Evolutionary conservation across 2,888 invertebrate species (phyloP).

Genomic region (Oxyteleia sp.): DNA sequence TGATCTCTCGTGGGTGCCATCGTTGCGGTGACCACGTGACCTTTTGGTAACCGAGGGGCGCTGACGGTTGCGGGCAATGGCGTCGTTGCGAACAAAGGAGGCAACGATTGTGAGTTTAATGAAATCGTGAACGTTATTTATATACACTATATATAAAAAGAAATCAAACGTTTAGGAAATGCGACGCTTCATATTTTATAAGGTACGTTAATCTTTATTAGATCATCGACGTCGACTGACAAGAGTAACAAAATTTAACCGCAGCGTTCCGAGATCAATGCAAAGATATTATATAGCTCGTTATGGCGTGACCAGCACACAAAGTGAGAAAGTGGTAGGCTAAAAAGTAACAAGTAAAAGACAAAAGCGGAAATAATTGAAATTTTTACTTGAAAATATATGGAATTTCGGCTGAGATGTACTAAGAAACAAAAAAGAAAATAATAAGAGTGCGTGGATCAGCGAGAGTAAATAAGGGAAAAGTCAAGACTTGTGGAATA

Average conservation of each 20-base stretch:
- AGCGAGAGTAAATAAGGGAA: slow-evolving; percentile 52
- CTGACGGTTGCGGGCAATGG: slow-evolving; percentile 12
- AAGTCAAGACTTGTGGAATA: slow-evolving; percentile 74
- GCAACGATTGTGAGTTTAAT: slow-evolving; percentile 59
- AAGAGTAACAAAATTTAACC: slow-evolving; percentile 75
- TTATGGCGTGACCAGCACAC: slow-evolving; percentile 68
- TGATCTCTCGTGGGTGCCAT: slow-evolving; percentile 17
- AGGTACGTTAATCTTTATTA: slow-evolving; percentile 78
- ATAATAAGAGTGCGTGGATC: slow-evolving; percentile 34
- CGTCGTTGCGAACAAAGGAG: slow-evolving; percentile 23
- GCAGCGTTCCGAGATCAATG: slow-evolving; percentile 75
- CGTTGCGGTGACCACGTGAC: slow-evolving; percentile 2
- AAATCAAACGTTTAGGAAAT: slow-evolving; percentile 80
- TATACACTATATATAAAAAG: slow-evolving; percentile 77
- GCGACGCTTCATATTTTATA: slow-evolving; percentile 85
- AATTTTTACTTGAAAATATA: slow-evolving; percentile 68
- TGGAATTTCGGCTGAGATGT: slow-evolving; percentile 72
- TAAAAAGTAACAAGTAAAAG: slow-evolving; percentile 25
- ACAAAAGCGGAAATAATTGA: too few relatives aligned
- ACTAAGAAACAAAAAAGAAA: slow-evolving; percentile 12
- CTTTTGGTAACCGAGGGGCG: slow-evolving; percentile 13
- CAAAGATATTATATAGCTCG: slow-evolving; percentile 74
- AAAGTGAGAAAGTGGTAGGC: slow-evolving; percentile 57
- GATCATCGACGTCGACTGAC: slow-evolving; percentile 64
- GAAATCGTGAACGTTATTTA: slow-evolving; percentile 77